These are phyloP conservation scores for Craterocephalus amniculus DNA, from an alignment of 2,797 vertebrate genomes.

Conservation along the genomic window DNA sequence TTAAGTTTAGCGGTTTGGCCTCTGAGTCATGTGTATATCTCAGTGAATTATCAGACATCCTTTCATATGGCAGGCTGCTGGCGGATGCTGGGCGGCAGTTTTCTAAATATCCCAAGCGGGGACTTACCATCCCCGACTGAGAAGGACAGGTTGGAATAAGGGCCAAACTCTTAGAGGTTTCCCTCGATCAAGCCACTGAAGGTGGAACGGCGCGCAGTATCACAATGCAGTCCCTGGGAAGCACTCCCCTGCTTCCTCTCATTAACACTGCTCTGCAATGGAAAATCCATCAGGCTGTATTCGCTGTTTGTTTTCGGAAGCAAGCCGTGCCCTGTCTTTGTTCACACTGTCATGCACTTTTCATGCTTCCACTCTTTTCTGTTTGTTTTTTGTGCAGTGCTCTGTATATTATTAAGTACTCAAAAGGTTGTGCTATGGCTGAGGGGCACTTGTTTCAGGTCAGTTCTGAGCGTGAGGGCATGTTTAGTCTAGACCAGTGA, in stretches of 20 bases:
- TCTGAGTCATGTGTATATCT: constrained; percentile 60
- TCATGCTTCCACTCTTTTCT: constrained; percentile 55
- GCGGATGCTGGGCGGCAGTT: constrained; percentile 57
- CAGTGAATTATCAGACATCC: constrained; percentile 69
- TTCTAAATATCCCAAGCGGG: constrained; percentile 69
- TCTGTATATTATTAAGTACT: constrained; percentile 32
- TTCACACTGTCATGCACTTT: constrained; percentile 75
- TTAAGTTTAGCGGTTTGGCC: constrained; percentile 62
- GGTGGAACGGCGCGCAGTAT: constrained; percentile 61
- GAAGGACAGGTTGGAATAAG: constrained; percentile 50
- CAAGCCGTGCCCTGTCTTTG: constrained; percentile 78
- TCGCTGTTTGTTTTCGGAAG: constrained; percentile 82
- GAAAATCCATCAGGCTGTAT: constrained; percentile 81
- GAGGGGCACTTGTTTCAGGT: constrained; percentile 26
- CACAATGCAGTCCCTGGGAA: constrained; percentile 84
- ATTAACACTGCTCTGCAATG: constrained; percentile 79
- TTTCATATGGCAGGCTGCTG: constrained; percentile 41
- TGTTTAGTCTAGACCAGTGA: constrained; percentile 52
- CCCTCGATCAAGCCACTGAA: constrained; percentile 64
- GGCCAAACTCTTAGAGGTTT: constrained; percentile 73
- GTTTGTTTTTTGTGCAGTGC: constrained; percentile 60
- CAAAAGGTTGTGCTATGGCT: constrained; percentile 24
- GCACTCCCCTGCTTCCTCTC: constrained; percentile 81
- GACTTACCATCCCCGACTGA: constrained; percentile 58
- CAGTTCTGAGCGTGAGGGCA: constrained; percentile 21